phyloP scores from a whole-genome alignment of 2,797 vertebrate species.

The Cuculus canorus region DNA sequence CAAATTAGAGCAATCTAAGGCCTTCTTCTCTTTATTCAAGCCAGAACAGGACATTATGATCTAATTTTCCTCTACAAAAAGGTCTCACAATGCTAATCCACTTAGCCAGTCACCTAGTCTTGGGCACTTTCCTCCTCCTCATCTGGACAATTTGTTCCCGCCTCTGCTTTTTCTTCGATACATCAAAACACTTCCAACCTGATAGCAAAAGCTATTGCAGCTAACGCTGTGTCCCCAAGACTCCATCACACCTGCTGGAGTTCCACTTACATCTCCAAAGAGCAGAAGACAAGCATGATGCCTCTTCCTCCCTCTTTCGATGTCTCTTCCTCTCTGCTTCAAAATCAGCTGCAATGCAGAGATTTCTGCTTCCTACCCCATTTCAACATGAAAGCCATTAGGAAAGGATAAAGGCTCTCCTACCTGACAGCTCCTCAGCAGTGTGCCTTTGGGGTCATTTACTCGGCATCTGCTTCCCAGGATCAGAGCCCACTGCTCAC shows the following conservation, averaged over 20 bases:
- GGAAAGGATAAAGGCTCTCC: neutral
- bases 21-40: neutral
- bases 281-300: fast-evolving
- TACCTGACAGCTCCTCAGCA: neutral
- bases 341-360: neutral
- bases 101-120: neutral
- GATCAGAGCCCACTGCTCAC: neutral
- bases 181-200: neutral
- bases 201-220: neutral
- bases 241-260: neutral
- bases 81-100: neutral
- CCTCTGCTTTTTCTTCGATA: neutral
- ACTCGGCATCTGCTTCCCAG: neutral
- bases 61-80: neutral
- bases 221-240: neutral
- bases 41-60: neutral
- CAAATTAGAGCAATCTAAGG: neutral
- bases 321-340: neutral
- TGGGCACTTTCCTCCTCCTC: neutral
- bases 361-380: neutral
- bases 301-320: neutral
- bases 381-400: neutral
- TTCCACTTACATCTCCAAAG: neutral
- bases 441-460: neutral
- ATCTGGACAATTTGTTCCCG: neutral